These are phyloP conservation scores for Ochropacha duplaris DNA, from an alignment of 2,888 invertebrate species.

Conservation along the genomic window DNA sequence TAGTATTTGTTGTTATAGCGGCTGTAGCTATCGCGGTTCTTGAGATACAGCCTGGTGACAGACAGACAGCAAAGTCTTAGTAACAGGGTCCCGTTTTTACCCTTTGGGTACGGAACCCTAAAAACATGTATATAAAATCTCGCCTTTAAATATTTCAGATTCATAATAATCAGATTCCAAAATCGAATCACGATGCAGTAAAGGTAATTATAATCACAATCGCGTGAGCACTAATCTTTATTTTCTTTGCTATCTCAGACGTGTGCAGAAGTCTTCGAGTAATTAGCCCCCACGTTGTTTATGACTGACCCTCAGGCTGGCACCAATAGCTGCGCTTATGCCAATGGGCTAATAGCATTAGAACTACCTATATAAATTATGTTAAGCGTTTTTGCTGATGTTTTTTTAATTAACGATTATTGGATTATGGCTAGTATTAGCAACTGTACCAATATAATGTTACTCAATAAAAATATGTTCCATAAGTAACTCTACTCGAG, in stretches of 20 bases:
- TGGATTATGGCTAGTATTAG: background rate
- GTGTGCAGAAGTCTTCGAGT: slow-evolving; percentile 39
- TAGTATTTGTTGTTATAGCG: no score
- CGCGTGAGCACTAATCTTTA: slow-evolving; percentile 8
- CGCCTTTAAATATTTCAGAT: no score
- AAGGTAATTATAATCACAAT: background rate
- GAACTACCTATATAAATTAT: slow-evolving; percentile 16
- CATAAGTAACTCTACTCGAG: no score
- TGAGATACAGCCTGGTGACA: no score
- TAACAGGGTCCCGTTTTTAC: no score
- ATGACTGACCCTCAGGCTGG: slow-evolving; percentile 29
- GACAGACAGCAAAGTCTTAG: no score
- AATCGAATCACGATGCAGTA: background rate
- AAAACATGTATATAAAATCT: no score
- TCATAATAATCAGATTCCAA: background rate
- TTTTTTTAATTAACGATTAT: background rate
- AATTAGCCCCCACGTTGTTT: slow-evolving; percentile 47
- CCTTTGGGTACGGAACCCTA: no score
- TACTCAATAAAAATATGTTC: no score
- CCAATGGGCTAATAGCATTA: slow-evolving; percentile 22
- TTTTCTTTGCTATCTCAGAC: slow-evolving; percentile 17
- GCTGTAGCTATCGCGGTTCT: no score
- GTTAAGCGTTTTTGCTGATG: slow-evolving; percentile 9
- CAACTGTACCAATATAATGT: no score
- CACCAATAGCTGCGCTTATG: slow-evolving; percentile 5